These are phyloP conservation scores for Orussus abietinus DNA, from an alignment of 1,140 invertebrate genomes.

Conservation along the genomic window DNA sequence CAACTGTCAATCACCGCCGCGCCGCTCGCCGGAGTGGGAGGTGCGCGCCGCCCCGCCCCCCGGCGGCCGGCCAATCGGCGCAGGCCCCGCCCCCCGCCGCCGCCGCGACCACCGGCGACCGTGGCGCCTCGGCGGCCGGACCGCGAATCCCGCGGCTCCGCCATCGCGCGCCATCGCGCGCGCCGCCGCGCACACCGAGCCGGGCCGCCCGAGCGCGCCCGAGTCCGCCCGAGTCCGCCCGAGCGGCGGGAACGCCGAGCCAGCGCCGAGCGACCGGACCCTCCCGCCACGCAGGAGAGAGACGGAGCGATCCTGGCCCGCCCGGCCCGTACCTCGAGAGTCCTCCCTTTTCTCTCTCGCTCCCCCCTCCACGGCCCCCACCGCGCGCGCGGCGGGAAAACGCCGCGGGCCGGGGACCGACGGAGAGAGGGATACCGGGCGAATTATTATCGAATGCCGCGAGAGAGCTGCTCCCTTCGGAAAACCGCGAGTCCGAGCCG, in stretches of 20 bases:
- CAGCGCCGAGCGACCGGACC: not conserved
- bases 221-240: not conserved
- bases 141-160: constrained; percentile 14
- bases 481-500: too few relatives aligned
- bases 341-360: constrained; percentile 9
- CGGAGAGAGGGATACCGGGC: too few relatives aligned
- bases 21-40: constrained; percentile 53
- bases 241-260: not conserved
- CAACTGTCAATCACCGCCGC: constrained; percentile 63
- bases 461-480: too few relatives aligned
- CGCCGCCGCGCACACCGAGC: too few relatives aligned
- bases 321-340: not conserved
- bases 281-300: not conserved
- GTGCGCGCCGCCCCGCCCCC: constrained; percentile 34
- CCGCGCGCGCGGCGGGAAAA: not conserved
- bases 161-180: constrained; percentile 17
- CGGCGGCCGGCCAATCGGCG: constrained; percentile 39
- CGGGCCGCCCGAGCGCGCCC: too few relatives aligned
- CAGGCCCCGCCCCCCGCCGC: too few relatives aligned
- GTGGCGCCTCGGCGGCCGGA: constrained; percentile 15
- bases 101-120: constrained; percentile 25
- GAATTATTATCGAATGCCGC: too few relatives aligned
- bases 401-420: constrained; percentile 19
- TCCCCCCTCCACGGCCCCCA: not conserved
- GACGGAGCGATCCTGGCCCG: not conserved